These are phyloP conservation scores for Borostomias antarcticus DNA, from an alignment of 2,797 vertebrate species.

Conservation along the genomic window DNA sequence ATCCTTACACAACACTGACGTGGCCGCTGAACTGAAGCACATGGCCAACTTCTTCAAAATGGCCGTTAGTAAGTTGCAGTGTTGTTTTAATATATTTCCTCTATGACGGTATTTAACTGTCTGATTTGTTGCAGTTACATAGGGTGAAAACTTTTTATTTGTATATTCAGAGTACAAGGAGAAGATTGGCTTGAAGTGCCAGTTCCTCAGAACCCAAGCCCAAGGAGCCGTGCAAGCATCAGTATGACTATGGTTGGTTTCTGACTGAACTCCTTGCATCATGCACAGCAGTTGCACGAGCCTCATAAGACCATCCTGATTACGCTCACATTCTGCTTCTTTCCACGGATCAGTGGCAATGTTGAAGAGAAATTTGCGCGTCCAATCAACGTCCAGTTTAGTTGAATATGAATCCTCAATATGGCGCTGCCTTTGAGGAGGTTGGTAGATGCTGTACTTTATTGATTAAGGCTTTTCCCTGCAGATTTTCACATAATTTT, in stretches of 20 bases:
- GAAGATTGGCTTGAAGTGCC: slow-evolving; percentile 71
- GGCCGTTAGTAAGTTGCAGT: slow-evolving; percentile 61
- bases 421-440: too few relatives aligned
- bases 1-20: slow-evolving; percentile 67
- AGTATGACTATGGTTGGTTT: slow-evolving; percentile 71
- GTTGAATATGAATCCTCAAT: too few relatives aligned
- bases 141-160: neutral
- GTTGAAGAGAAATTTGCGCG: too few relatives aligned
- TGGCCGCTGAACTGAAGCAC: slow-evolving; percentile 67
- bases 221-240: slow-evolving; percentile 74
- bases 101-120: neutral
- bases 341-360: too few relatives aligned
- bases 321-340: neutral
- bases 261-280: too few relatives aligned
- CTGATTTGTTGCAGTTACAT: neutral
- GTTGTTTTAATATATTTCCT: neutral
- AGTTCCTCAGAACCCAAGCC: slow-evolving; percentile 75
- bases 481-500: too few relatives aligned
- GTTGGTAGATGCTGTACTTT: too few relatives aligned
- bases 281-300: too few relatives aligned
- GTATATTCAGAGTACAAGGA: slow-evolving; percentile 69
- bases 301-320: too few relatives aligned
- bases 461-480: too few relatives aligned
- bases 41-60: slow-evolving; percentile 75
- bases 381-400: too few relatives aligned